A percentile compares a stretch with the other conserved stretches of the same genome.
Conservation (phyloP, 2,888 invertebrate species). For the Adineta ricciae region DNA sequence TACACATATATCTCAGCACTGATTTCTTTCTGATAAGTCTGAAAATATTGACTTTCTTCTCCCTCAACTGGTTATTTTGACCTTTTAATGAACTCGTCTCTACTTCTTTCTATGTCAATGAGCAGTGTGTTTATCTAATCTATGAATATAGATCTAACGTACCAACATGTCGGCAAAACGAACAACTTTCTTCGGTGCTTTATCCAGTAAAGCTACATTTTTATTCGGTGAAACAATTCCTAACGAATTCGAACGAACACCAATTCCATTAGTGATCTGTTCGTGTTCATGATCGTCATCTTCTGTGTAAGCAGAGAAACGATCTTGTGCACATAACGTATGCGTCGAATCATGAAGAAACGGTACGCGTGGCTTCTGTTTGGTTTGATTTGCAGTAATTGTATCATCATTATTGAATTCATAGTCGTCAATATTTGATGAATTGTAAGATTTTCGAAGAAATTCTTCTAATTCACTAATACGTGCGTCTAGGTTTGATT, state of each 20-base stretch:
- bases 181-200: constrained; percentile 10
- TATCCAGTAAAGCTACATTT: neutral
- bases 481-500: neutral
- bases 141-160: neutral
- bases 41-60: neutral
- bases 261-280: neutral
- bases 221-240: neutral
- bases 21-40: no score
- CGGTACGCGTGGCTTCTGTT: neutral
- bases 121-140: neutral
- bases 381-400: neutral
- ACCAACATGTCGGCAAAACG: neutral
- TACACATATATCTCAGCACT: no score
- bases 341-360: neutral
- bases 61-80: neutral
- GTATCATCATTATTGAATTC: neutral
- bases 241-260: neutral
- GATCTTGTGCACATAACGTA: neutral
- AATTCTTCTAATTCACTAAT: neutral
- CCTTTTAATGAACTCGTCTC: neutral
- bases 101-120: neutral
- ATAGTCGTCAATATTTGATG: neutral
- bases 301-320: neutral
- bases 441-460: neutral
- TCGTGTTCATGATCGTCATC: neutral